Base-by-base conservation (phyloP, 2,888 invertebrate species). In the Balanococcus diminutus region DNA sequence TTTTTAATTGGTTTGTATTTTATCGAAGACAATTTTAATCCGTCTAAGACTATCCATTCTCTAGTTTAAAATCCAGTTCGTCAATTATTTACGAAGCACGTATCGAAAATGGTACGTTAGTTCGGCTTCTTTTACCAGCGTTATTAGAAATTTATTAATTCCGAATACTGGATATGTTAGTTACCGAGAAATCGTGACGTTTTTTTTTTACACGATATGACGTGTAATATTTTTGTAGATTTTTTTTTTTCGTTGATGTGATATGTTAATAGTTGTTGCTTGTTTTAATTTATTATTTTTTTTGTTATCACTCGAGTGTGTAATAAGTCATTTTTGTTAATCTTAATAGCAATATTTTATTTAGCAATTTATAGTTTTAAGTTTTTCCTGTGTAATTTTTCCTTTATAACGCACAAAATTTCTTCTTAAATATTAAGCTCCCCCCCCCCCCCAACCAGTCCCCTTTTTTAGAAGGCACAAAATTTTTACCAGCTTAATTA, bases 41-140 rank as follows among this genome's bases (percentile, higher is more conserved):
- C 39, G 75, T 46, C 72, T 39, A 75, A 84, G 84, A 84, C 84
- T 84, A 84, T 84, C 84, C 28, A 32, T 79, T 84, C 75, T 42
- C 22, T 32, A 28, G 51, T 51, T 51, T 72, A 32, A 32, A 75
- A 75, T 75, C 75, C 75, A 75, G 32, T 83, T 32, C 28, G 84
- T 84, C 84, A 84, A 84, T 84, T 84, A 84, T 84, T 46, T 39
- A 14, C 28, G 5, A 72, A 25, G 9, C 72, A 75, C n/a, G 8
- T 8, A 28, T 67, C 61, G 28, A 67, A n/a, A n/a, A 67, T 28
- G 4, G 8, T 28, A 28, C 61, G 11, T 42, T 42, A 42, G 51
- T 51, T 5, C 51, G 51, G 9, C 61, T 67, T n/a, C n/a, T n/a
- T 46, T 46, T 28, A 14, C 61, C 9, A 67, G 28, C 61, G 11